Conservation (phyloP, 1,140 invertebrate species). For the Amyelois transitella region DNA sequence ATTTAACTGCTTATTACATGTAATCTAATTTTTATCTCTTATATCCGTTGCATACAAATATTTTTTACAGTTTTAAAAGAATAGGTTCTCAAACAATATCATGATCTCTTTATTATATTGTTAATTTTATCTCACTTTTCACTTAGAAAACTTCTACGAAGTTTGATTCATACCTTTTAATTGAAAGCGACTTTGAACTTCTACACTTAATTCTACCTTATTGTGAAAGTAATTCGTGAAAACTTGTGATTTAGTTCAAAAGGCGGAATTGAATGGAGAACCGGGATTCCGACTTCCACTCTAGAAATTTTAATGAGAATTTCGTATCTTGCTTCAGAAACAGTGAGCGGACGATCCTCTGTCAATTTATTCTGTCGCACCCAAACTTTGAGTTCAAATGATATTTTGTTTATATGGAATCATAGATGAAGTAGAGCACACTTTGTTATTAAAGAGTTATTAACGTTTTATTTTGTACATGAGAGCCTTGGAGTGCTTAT, state of each 20-base stretch:
- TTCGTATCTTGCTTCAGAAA: constrained; percentile 54
- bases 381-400: constrained; percentile 40
- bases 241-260: constrained; percentile 64
- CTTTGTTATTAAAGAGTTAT: not conserved
- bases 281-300: constrained; percentile 41
- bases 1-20: not conserved
- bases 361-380: constrained; percentile 44
- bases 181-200: constrained; percentile 17
- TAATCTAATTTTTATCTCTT: not conserved
- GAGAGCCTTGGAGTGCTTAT: no score
- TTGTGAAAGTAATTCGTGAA: constrained; percentile 58
- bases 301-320: constrained; percentile 62
- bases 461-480: no score
- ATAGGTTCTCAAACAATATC: no score
- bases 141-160: not conserved
- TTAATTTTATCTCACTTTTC: not conserved
- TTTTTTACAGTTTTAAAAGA: no score
- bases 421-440: not conserved
- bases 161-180: not conserved
- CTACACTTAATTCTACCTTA: constrained; percentile 42
- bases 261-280: constrained; percentile 50
- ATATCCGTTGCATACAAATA: no score
- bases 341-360: constrained; percentile 31
- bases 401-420: constrained; percentile 37
- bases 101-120: not conserved